Evolutionary conservation across 2,888 invertebrate genomes (phyloP).

Genomic region (Pyrgus malvae): DNA sequence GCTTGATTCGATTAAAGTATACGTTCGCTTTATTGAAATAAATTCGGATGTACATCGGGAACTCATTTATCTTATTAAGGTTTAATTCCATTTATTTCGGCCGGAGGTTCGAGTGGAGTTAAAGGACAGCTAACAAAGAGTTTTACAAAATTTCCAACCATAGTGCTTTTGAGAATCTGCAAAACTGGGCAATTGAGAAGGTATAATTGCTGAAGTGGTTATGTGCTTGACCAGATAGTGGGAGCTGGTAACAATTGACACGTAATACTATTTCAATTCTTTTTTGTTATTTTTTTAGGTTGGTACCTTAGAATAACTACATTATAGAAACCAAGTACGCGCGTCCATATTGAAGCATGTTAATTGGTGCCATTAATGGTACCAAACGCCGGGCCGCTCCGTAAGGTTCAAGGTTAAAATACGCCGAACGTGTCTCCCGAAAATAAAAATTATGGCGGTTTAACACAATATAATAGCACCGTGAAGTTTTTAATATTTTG

Average conservation of each 20-base stretch:
- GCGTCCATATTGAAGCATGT: too few species aligned
- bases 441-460: too few species aligned
- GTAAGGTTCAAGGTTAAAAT: too few species aligned
- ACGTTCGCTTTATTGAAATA: slow-evolving; percentile 16
- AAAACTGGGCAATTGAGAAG: background rate
- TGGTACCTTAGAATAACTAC: too few species aligned
- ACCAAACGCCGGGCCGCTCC: too few species aligned
- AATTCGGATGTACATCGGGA: slow-evolving; percentile 16
- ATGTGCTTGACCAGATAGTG: background rate
- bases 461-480: too few species aligned
- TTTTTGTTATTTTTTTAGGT: too few species aligned
- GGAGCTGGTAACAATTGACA: slow-evolving; percentile 1
- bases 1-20: slow-evolving; percentile 16
- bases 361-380: too few species aligned
- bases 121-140: slow-evolving; percentile 11
- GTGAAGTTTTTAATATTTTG: too few species aligned
- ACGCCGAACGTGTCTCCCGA: too few species aligned
- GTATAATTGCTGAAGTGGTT: slow-evolving; percentile 5
- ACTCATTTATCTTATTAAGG: slow-evolving; percentile 24
- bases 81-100: slow-evolving; percentile 15
- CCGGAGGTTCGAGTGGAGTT: slow-evolving; percentile 11
- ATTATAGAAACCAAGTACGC: too few species aligned
- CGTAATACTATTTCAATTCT: background rate
- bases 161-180: background rate
- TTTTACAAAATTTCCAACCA: slow-evolving; percentile 7